Evolutionary conservation across 2,888 invertebrate species (phyloP).

Genomic region (Phyto melanocephala): DNA sequence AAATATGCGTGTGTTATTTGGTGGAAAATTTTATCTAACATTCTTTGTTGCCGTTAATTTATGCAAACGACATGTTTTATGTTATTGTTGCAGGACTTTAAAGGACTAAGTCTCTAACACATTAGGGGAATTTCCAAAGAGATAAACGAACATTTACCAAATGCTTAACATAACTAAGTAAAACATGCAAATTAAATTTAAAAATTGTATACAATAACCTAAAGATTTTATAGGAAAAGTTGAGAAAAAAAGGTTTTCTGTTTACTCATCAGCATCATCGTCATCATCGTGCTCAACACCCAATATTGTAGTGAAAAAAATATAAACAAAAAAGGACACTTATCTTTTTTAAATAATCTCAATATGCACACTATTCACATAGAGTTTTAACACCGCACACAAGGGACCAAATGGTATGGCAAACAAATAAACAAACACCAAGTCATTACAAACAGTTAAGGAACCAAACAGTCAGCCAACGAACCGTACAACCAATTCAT

Average conservation of each 20-base stretch:
- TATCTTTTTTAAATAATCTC: slow-evolving; percentile 58
- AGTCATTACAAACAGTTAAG: slow-evolving; percentile 36
- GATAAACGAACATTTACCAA: slow-evolving; percentile 1
- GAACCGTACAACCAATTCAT: slow-evolving; percentile 13
- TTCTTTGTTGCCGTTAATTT: slow-evolving; percentile 23
- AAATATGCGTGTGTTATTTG: slow-evolving; percentile 17
- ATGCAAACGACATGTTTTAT: slow-evolving; percentile 45
- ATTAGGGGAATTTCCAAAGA: slow-evolving; percentile 18
- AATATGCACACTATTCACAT: slow-evolving; percentile 51
- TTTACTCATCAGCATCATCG: slow-evolving; percentile 45
- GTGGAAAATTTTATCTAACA: slow-evolving; percentile 4
- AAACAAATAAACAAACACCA: slow-evolving; percentile 10
- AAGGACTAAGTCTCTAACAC: slow-evolving; percentile 26
- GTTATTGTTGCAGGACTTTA: background rate
- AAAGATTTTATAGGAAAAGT: slow-evolving; percentile 32
- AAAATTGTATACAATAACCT: background rate
- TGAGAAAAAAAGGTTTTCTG: slow-evolving; percentile 15
- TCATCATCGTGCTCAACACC: slow-evolving; percentile 43
- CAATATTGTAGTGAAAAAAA: slow-evolving; percentile 45
- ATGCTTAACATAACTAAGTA: slow-evolving; percentile 4
- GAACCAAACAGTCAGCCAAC: background rate
- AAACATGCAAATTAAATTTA: background rate
- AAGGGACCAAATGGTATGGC: slow-evolving; percentile 51
- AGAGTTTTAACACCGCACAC: slow-evolving; percentile 46
- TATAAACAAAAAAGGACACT: slow-evolving; percentile 54